Conservation (phyloP, 2,113 vertebrate genomes). For the Lepus timidus region DNA sequence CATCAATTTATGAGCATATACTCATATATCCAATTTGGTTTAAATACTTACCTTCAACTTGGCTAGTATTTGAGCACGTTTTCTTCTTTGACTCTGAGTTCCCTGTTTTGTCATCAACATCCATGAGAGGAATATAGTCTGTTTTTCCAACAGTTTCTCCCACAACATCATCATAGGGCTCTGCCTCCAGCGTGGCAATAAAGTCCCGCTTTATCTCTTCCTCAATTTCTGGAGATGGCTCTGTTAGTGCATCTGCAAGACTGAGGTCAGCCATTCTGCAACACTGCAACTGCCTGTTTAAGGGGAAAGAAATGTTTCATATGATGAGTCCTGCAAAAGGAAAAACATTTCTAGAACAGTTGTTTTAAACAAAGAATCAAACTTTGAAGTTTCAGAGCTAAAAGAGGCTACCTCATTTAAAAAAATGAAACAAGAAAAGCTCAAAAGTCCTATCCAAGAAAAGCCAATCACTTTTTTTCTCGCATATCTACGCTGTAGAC, state of each 20-base stretch:
- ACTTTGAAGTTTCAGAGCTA: background rate
- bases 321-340: background rate
- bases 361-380: constrained; percentile 4
- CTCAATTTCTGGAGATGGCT: constrained; percentile 88
- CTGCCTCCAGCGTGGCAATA: constrained; percentile 93
- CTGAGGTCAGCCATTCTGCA: constrained; percentile 92
- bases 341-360: background rate
- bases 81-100: constrained; percentile 86
- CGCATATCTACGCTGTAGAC: background rate
- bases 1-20: background rate
- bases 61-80: constrained; percentile 68
- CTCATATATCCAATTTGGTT: rapidly evolving
- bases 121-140: constrained; percentile 94
- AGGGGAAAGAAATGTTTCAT: background rate
- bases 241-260: constrained; percentile 94
- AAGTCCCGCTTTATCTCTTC: constrained; percentile 95
- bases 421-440: constrained; percentile 28
- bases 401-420: background rate
- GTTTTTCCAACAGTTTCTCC: constrained; percentile 96
- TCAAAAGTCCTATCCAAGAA: background rate
- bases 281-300: constrained; percentile 72
- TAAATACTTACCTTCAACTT: constrained; percentile 84
- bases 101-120: constrained; percentile 89
- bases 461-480: background rate
- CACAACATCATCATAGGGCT: constrained; percentile 94